These are phyloP conservation scores for Nettapus auritus DNA, from an alignment of 2,113 vertebrate species.

Conservation along the genomic window DNA sequence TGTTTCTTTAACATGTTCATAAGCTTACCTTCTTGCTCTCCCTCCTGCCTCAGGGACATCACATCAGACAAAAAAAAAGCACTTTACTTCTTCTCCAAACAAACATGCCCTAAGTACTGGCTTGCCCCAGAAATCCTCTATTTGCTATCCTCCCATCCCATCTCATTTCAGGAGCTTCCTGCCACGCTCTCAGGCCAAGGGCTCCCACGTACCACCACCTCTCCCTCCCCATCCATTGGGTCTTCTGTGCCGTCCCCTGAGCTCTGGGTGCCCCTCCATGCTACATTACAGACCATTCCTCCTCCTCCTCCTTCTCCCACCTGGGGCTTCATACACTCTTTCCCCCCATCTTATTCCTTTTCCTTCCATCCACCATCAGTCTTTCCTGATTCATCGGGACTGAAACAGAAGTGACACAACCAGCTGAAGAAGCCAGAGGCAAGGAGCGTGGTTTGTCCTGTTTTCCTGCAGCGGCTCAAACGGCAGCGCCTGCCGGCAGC, in stretches of 20 bases:
- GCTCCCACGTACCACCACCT: background rate
- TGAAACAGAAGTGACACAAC: background rate
- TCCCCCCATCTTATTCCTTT: background rate
- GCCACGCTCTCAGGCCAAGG: rapidly evolving
- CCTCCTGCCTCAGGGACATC: background rate
- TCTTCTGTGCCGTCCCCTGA: background rate
- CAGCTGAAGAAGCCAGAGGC: background rate
- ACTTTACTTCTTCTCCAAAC: background rate
- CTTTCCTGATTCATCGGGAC: background rate
- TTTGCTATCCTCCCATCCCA: background rate
- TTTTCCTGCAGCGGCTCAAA: background rate
- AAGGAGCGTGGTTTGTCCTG: background rate
- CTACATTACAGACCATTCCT: background rate
- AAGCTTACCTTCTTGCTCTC: background rate
- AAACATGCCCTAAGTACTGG: rapidly evolving
- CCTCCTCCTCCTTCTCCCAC: background rate
- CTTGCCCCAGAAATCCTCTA: background rate
- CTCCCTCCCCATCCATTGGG: rapidly evolving
- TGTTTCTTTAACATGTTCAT: background rate
- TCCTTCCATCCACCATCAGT: background rate
- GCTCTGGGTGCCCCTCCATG: background rate
- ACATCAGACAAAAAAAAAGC: background rate
- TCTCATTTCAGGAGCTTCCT: background rate
- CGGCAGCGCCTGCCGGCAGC: rapidly evolving
- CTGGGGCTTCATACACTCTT: background rate